Evolutionary conservation across 2,888 invertebrate genomes (phyloP), one percentile per base, ranked within the genome.

Genomic region (Noctua pronuba): DNA sequence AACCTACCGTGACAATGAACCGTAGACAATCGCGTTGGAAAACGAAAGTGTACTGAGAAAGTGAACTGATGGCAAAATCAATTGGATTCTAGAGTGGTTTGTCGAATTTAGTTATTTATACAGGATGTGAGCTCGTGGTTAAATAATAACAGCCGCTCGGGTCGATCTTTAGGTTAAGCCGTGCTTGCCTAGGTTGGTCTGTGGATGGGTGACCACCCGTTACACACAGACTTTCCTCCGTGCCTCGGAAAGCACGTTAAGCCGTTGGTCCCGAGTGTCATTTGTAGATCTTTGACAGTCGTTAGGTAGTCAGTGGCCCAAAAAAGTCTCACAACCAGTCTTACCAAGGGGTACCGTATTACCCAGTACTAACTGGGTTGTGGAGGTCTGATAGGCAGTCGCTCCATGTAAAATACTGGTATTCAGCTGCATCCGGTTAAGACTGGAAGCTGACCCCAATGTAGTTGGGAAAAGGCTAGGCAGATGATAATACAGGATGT

Each of bases 21-120:
- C 75, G 79, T 76, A 24, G 41, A 82, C 55, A 82, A 88, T 81
- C 11, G 16, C 38, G 41, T 85, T 79, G 55, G 60, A 88, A 82
- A 88, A 75, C 38, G 88, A 88, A 89, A 88, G 88, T 88, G 75
- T 75, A 66, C 18, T 80, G 83, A 85, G 88, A 89, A 89, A 89
- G 88, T 81, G 68, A 77, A 84, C 75, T 82, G 16, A 86, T 83
- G 77, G 80, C 65, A 77, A 86, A 86, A 89, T 88, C 82, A 81
- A 88, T 88, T 84, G 11, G 66, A 83, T 70, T 69, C 64, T 62
- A 64, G 16, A 73, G 49, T 35, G 58, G 41, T 62, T 52, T 77
- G 28, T 24, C 68, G 65, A 67, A 80, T 84, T 80, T 62, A n/a
- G 16, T 49, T 84, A 66, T 38, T 3, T 77, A 41, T 67, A 81